phyloP scores from a whole-genome alignment of 2,797 vertebrate genomes.

The Petrocephalus sullivani region DNA sequence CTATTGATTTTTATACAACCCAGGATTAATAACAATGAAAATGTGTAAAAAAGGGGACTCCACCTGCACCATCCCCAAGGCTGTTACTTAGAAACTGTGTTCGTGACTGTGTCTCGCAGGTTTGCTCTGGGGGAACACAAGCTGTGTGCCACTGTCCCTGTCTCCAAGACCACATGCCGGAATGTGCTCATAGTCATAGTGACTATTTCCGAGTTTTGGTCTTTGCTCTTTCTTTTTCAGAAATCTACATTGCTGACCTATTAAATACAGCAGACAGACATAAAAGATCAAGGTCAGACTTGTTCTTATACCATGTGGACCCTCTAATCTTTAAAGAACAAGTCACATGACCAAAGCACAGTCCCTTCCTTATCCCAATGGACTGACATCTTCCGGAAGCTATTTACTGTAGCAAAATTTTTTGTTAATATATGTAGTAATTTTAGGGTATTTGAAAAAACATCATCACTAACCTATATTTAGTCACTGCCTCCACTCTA shows the following conservation, averaged over 20 bases:
- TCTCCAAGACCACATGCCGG: not conserved
- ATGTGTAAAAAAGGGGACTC: not conserved
- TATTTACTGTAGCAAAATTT: not conserved
- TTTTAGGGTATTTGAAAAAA: not conserved
- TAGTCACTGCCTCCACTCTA: not conserved
- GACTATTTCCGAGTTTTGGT: not conserved
- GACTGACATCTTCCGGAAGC: not conserved
- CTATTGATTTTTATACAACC: constrained; percentile 35
- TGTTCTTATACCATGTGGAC: not conserved
- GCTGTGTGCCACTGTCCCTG: not conserved
- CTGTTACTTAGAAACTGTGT: not conserved
- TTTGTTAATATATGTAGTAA: not conserved
- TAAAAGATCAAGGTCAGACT: not conserved
- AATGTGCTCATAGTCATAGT: not conserved
- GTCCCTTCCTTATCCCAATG: not conserved
- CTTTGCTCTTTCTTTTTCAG: not conserved
- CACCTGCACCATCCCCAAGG: not conserved
- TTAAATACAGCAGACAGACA: not conserved
- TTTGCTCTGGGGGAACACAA: not conserved
- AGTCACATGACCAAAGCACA: not conserved
- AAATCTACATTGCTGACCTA: not conserved
- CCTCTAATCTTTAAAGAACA: not conserved
- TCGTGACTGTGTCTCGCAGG: not conserved
- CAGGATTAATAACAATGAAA: constrained; percentile 22
- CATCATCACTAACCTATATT: not conserved